Percentiles rank a stretch among this genome's conserved stretches.
phyloP scores from a whole-genome alignment of 2,113 vertebrate genomes.

The Turnix velox region DNA sequence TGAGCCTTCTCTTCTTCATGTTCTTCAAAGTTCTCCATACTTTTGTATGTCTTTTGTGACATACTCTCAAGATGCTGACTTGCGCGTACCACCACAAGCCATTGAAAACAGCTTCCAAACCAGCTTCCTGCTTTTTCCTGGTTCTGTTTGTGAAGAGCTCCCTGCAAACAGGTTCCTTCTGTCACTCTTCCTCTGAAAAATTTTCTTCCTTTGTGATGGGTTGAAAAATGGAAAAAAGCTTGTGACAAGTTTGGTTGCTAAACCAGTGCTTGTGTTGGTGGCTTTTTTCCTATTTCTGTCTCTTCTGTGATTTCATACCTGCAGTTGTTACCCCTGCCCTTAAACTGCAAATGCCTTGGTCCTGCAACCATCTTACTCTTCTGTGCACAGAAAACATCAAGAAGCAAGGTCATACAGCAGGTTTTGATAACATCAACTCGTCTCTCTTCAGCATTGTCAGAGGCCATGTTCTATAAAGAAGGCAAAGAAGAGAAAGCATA shows the following conservation, averaged over 20 bases:
- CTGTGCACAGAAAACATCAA: neutral
- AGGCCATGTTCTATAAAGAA: neutral
- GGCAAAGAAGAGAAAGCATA: neutral
- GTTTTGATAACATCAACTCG: neutral
- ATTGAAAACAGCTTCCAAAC: neutral
- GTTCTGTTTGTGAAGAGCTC: neutral
- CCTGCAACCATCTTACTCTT: neutral
- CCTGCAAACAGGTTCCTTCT: neutral
- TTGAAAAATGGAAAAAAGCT: neutral
- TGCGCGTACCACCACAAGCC: neutral
- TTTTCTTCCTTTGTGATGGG: neutral
- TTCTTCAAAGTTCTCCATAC: neutral
- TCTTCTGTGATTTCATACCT: neutral
- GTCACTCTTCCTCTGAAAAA: too few relatives aligned
- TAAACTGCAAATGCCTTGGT: neutral
- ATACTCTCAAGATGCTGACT: neutral
- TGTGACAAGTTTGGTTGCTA: neutral
- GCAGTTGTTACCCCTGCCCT: neutral
- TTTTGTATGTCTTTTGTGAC: neutral
- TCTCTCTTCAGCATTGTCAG: neutral
- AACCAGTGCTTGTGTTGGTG: neutral
- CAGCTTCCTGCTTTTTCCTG: neutral
- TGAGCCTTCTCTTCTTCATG: too few relatives aligned
- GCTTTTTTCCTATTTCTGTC: too few relatives aligned
- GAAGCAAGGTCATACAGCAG: neutral